Conservation (phyloP, 2,888 invertebrate species). For the Apodemia duryi region DNA sequence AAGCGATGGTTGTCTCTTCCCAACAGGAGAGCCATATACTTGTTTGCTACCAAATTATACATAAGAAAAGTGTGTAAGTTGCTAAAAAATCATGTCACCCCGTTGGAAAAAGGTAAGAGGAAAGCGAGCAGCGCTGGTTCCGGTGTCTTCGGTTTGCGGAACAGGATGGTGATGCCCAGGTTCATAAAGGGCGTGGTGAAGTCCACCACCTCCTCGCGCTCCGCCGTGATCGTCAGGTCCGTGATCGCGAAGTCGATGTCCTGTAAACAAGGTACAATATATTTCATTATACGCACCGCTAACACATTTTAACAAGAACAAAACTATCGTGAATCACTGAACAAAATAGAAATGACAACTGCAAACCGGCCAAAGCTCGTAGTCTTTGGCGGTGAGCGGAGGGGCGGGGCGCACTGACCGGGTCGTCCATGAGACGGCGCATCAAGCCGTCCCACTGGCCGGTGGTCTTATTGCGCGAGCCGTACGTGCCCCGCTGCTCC, state of each 20-base stretch:
- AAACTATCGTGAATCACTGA: neutral
- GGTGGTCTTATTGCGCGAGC: slow-evolving; percentile 77
- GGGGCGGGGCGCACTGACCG: slow-evolving; percentile 47
- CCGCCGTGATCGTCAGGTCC: slow-evolving; percentile 93
- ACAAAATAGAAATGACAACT: no score
- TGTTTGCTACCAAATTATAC: no score
- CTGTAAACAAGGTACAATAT: slow-evolving; percentile 54
- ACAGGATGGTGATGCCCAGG: slow-evolving; percentile 93
- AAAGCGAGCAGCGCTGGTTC: slow-evolving; percentile 94
- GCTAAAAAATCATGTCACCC: slow-evolving; percentile 44
- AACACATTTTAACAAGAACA: no score
- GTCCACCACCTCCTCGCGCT: slow-evolving; percentile 92
- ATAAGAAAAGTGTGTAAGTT: no score
- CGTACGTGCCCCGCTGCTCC: slow-evolving; percentile 85
- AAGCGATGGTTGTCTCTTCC: no score
- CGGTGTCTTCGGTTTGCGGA: slow-evolving; percentile 89
- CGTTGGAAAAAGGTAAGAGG: slow-evolving; percentile 90
- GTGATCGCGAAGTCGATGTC: slow-evolving; percentile 94
- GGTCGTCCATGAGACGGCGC: slow-evolving; percentile 81
- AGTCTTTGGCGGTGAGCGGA: neutral
- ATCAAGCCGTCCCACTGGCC: slow-evolving; percentile 87
- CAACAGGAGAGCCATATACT: no score
- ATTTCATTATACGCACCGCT: neutral
- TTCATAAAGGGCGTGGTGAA: slow-evolving; percentile 99
- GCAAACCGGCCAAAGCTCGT: no score